Conservation (phyloP, 2,797 vertebrate species). For the Menidia menidia region DNA sequence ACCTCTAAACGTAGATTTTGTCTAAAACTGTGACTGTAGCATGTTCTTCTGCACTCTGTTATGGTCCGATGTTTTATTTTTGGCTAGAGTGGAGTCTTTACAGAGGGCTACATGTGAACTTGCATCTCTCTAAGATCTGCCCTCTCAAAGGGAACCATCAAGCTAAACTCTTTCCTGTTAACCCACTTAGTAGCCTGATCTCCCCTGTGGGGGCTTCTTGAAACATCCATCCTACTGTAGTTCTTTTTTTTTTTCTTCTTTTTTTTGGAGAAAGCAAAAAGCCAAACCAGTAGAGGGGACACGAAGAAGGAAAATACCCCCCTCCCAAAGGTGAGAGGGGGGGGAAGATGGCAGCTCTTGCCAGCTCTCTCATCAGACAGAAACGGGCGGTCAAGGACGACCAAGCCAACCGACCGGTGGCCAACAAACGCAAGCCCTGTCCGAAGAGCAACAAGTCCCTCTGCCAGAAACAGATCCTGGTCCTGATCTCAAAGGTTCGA, state of each 20-base stretch:
- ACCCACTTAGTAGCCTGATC: slow-evolving; percentile 63
- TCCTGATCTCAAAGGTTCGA: slow-evolving; percentile 91
- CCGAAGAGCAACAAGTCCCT: slow-evolving; percentile 92
- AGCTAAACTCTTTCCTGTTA: slow-evolving; percentile 74
- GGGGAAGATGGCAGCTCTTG: slow-evolving; percentile 92
- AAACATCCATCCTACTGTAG: slow-evolving; percentile 56
- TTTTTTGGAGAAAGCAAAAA: slow-evolving; percentile 49
- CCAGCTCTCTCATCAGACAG: slow-evolving; percentile 94
- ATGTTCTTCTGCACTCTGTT: slow-evolving; percentile 43
- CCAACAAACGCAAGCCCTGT: slow-evolving; percentile 89
- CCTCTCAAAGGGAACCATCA: slow-evolving; percentile 67
- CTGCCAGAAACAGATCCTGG: slow-evolving; percentile 92
- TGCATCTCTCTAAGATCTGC: slow-evolving; percentile 48
- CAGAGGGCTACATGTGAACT: slow-evolving; percentile 71
- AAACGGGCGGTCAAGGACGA: slow-evolving; percentile 92
- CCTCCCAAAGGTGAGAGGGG: slow-evolving; percentile 86
- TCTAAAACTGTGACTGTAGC: slow-evolving; percentile 54
- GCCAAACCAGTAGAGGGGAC: slow-evolving; percentile 56
- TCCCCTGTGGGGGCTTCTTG: slow-evolving; percentile 67
- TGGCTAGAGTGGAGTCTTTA: slow-evolving; percentile 39
- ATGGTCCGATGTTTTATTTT: slow-evolving; percentile 51
- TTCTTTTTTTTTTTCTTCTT: slow-evolving; percentile 21
- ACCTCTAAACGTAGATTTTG: slow-evolving; percentile 41
- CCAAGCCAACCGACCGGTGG: slow-evolving; percentile 86
- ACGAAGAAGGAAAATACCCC: slow-evolving; percentile 75